Evolutionary conservation across 2,888 invertebrate species (phyloP).

Genomic region (Geotrupes spiniger): DNA sequence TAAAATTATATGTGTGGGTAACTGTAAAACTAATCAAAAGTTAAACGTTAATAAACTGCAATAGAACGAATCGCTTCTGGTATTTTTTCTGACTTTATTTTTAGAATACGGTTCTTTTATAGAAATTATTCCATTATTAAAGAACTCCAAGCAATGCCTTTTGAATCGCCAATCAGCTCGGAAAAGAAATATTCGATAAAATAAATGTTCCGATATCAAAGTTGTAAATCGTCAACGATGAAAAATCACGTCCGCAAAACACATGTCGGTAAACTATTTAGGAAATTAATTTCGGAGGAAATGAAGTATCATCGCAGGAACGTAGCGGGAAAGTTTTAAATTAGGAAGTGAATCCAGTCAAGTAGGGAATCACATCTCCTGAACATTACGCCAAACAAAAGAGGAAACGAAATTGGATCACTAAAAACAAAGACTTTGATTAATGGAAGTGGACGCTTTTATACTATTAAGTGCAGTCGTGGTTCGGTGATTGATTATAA

Average conservation of each 20-base stretch:
- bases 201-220: too few relatives aligned
- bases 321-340: constrained; percentile 12
- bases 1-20: too few relatives aligned
- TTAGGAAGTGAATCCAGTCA: constrained; percentile 27
- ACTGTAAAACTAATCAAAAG: too few relatives aligned
- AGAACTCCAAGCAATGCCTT: too few relatives aligned
- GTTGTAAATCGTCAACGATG: too few relatives aligned
- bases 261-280: constrained; percentile 4
- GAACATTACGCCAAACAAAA: constrained; percentile 43
- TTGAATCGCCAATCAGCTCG: too few relatives aligned
- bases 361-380: constrained; percentile 40
- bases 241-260: constrained; percentile 6
- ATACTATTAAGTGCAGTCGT: constrained; percentile 40
- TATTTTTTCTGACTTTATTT: too few relatives aligned
- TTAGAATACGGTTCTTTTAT: too few relatives aligned
- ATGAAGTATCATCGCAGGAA: constrained; percentile 12
- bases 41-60: too few relatives aligned
- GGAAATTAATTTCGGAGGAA: constrained; percentile 17
- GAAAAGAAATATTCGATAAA: too few relatives aligned
- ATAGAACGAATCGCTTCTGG: too few relatives aligned
- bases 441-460: constrained; percentile 45
- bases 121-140: too few relatives aligned
- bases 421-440: constrained; percentile 49
- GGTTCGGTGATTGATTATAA: constrained; percentile 30
- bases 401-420: constrained; percentile 47